These are phyloP conservation scores for Stenopsyche tienmushanensis DNA, from an alignment of 1,140 invertebrate species.

Conservation along the genomic window DNA sequence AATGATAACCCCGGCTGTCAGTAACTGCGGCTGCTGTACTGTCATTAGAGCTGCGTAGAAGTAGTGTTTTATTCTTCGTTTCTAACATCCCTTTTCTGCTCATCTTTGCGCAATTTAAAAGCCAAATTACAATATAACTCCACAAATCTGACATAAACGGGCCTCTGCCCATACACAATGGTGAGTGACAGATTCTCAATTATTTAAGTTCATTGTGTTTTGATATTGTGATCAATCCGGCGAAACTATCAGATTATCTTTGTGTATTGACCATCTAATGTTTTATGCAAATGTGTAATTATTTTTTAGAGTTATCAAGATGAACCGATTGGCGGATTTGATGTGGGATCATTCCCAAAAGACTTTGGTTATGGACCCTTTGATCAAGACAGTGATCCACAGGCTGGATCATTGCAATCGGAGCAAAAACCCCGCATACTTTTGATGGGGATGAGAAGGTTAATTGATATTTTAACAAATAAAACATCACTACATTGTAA, in stretches of 20 bases:
- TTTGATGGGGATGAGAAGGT: constrained; percentile 93
- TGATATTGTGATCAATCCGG: neutral
- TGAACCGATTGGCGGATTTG: constrained; percentile 59
- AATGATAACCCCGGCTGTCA: neutral
- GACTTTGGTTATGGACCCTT: constrained; percentile 90
- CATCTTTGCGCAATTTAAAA: too few species aligned
- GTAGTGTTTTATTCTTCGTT: too few species aligned
- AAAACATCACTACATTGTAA: neutral
- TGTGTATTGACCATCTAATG: too few species aligned
- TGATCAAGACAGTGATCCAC: constrained; percentile 63
- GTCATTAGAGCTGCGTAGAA: constrained; percentile 2
- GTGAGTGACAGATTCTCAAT: constrained; percentile 7
- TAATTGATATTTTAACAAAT: constrained; percentile 14
- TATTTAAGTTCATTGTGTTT: neutral
- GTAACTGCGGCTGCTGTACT: neutral
- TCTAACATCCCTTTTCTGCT: too few species aligned
- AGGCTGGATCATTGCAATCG: constrained; percentile 58
- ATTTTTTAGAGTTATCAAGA: constrained; percentile 67
- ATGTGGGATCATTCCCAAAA: constrained; percentile 85
- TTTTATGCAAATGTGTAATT: too few species aligned
- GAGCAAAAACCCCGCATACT: constrained; percentile 91
- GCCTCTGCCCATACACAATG: neutral
- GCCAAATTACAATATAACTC: too few species aligned
- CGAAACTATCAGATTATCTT: neutral
- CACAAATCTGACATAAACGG: too few species aligned